Conservation (phyloP, 2,797 vertebrate genomes). For the Triplophysa bombifrons region DNA sequence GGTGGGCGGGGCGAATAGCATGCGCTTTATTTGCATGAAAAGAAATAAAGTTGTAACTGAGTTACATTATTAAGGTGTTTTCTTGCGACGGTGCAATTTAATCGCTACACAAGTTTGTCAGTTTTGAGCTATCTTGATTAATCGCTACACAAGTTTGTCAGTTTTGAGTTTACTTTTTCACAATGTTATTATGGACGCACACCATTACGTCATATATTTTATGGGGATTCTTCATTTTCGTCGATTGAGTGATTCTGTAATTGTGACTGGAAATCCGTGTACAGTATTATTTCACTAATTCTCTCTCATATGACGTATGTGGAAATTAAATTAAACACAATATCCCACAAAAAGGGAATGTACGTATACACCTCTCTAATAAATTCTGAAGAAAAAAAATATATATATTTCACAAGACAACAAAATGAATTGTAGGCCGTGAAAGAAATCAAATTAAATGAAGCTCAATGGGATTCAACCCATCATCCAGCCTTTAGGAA, state of each 20-base stretch:
- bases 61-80: neutral
- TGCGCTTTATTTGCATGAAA: neutral
- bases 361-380: no score
- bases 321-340: no score
- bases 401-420: no score
- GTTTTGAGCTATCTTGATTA: neutral
- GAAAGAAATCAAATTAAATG: neutral
- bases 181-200: neutral
- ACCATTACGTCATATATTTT: neutral
- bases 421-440: neutral
- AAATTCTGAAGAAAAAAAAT: no score
- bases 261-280: no score
- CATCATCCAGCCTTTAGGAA: conserved; percentile 26
- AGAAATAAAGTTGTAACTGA: neutral
- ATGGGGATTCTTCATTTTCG: neutral
- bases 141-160: neutral
- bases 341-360: no score
- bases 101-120: neutral
- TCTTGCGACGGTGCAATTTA: neutral
- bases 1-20: conserved; percentile 7
- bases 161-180: neutral
- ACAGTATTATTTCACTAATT: no score
- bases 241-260: no score
- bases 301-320: no score
- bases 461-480: conserved; percentile 26